phyloP scores from a whole-genome alignment of 2,888 invertebrate species.

The Cephus nigrinus region DNA sequence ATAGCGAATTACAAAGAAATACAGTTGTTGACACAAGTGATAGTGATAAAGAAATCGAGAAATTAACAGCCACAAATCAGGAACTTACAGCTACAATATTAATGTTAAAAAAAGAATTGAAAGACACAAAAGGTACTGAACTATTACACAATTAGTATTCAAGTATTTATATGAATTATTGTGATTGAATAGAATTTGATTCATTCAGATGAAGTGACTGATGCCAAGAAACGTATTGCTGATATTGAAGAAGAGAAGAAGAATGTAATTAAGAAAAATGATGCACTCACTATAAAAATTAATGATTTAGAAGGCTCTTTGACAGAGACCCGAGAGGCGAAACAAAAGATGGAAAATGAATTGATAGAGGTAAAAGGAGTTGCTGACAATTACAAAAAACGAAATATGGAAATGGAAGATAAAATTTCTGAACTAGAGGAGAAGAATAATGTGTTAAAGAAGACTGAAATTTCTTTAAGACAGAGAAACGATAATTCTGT shows the following conservation, averaged over 20 bases:
- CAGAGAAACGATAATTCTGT: not conserved
- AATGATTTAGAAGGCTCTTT: constrained; percentile 3
- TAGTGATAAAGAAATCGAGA: constrained; percentile 10
- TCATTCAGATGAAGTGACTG: constrained; percentile 2
- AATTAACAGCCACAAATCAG: constrained; percentile 15
- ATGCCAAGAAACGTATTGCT: not conserved
- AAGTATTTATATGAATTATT: constrained; percentile 3
- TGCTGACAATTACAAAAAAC: constrained; percentile 30
- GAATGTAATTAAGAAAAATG: constrained; percentile 1
- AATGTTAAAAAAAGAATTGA: constrained; percentile 29
- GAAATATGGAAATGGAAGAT: constrained; percentile 34
- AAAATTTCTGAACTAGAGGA: constrained; percentile 28
- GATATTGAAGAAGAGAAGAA: not conserved
- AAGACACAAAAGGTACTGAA: constrained; percentile 30
- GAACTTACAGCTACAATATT: constrained; percentile 31
- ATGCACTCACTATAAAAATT: constrained; percentile 3
- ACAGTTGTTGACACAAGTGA: not conserved
- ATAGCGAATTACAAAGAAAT: constrained; percentile 1
- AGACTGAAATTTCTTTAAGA: not conserved
- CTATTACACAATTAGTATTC: not conserved
- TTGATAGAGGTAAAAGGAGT: constrained; percentile 9
- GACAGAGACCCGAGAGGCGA: constrained; percentile 6
- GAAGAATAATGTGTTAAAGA: constrained; percentile 22
- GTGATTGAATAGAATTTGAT: not conserved
- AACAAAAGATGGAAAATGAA: not conserved